A percentile compares a stretch with the other conserved stretches of the same genome.
Conservation (phyloP, 2,797 vertebrate species). For the Naso thynnoides region DNA sequence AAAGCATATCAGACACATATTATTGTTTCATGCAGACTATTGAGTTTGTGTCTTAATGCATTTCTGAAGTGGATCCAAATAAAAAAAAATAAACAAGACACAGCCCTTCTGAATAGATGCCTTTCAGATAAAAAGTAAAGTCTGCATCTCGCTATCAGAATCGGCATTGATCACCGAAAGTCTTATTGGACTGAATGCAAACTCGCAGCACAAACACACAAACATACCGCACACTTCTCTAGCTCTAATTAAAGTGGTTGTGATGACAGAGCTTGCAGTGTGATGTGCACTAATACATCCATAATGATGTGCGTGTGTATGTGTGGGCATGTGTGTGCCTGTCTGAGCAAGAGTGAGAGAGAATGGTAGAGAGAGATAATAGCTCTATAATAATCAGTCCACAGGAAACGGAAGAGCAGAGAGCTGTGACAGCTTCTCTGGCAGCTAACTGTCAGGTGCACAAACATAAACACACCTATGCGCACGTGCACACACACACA, state of each 20-base stretch:
- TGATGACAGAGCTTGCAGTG: slow-evolving; percentile 74
- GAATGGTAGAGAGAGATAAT: slow-evolving; percentile 56
- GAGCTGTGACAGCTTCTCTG: slow-evolving; percentile 77
- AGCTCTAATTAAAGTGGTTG: slow-evolving; percentile 79
- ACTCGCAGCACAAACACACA: slow-evolving; percentile 36
- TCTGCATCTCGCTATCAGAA: slow-evolving; percentile 55
- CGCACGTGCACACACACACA: slow-evolving; percentile 21
- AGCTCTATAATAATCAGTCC: slow-evolving; percentile 79
- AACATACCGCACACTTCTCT: slow-evolving; percentile 39
- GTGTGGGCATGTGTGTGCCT: slow-evolving; percentile 16
- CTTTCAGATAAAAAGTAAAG: slow-evolving; percentile 46
- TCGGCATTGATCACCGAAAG: slow-evolving; percentile 59
- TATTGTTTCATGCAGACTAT: too few species aligned
- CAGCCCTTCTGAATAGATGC: too few species aligned
- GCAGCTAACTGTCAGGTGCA: slow-evolving; percentile 71
- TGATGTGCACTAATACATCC: slow-evolving; percentile 68
- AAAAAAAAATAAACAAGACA: too few species aligned
- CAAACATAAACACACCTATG: slow-evolving; percentile 43
- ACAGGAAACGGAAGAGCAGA: slow-evolving; percentile 70
- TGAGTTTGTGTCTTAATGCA: too few species aligned
- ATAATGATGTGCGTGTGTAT: slow-evolving; percentile 32
- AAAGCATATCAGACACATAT: too few species aligned
- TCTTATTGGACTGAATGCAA: slow-evolving; percentile 61
- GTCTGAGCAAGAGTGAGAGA: slow-evolving; percentile 8
- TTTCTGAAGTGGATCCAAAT: too few species aligned